Evolutionary conservation across 2,888 invertebrate genomes (phyloP), one percentile per base, ranked within the genome.

Genomic region (Cephus nigrinus): DNA sequence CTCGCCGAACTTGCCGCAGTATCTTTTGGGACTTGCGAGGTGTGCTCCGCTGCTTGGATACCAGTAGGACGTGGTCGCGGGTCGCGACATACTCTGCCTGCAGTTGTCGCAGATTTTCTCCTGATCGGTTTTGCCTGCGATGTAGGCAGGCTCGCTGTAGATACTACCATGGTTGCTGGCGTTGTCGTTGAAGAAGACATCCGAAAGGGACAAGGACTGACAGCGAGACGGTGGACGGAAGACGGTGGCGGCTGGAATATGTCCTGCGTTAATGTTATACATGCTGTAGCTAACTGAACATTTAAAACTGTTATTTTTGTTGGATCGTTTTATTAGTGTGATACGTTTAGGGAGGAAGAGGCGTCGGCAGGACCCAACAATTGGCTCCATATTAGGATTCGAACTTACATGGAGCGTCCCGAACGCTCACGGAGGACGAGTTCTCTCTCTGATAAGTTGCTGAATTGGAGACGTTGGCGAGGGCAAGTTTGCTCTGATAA

Each of bases 71-170:
- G 94, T 94, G 78, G 95, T 95, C 15, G 94, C 94, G 32, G 95
- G 95, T 85, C 95, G 92, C 73, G 94, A 93, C 94, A 95, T 95
- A 84, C 94, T 94, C 85, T 95, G 93, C 89, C 95, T 95, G 87
- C 95, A 96, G 89, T 95, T 95, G 92, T 95, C 95, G 92, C 95
- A 96, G 88, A 95, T 95, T 92, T 95, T 95, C 86, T 95, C 95
- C 91, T 95, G 94, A 40, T 94, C 94, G 75, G 85, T 86, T 69
- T 90, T 91, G 55, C 88, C 88, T 9, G 89, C 89, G 84, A 92
- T 91, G 87, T 97, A 97, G 11, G 96, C 96, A 1, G 97, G 97
- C 90, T 97, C 97, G 90, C 96, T 97, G 90, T 96, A 97, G 81
- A 97, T 96, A 87, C 97, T 97, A 83, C 96, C 96, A 81, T 96